Base-by-base conservation (phyloP, 2,113 vertebrate genomes). In the Mola mola region DNA sequence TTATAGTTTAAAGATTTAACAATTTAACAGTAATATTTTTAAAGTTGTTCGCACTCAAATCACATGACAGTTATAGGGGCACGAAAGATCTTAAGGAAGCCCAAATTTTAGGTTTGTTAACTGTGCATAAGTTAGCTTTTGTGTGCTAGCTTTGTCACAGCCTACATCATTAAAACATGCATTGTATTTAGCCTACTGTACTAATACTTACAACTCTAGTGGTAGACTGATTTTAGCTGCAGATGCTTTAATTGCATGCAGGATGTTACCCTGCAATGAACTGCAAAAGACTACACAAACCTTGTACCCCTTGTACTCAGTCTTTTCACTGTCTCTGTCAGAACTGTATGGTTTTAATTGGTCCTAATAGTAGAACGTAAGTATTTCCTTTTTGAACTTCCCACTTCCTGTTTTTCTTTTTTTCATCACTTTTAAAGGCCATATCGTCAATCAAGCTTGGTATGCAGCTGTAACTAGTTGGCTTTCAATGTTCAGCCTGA, bases 381-480 rank as follows among this genome's bases (percentile, higher is more conserved):
- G 88, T 93, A 92, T 93, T 95, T 94, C 94, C 94, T 91, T 89
- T 91, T 89, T 86, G 88, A 92, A 87, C 84, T 90, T 92, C 90
- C 93, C 89, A 89, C 91, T 95, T 95, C 93, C 92, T 93, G 90
- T 93, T 94, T 93, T 93, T 87, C 40, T 22, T 70, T 62, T 50
- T 17, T 28, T 46, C 24, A 15, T 62, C 82, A 86, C 82, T 92
- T 90, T 81, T 81, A 90, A 89, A 89, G 85, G 6, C 78, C 81
- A 33, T 82, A 75, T 72, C 84, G 65, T 88, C 85, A 84, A 66
- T 88, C 86, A 84, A 70, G 79, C 85, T 90, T 83, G 85, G 58
- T 77, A 64, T 90, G 90, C 89, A 89, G 88, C 90, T 94, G 89
- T 78, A 72, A 50, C 34, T 31, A 40, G 25, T 63, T 26, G 38